phyloP scores from a whole-genome alignment of 2,797 vertebrate species.

The Chrysocyon brachyurus region DNA sequence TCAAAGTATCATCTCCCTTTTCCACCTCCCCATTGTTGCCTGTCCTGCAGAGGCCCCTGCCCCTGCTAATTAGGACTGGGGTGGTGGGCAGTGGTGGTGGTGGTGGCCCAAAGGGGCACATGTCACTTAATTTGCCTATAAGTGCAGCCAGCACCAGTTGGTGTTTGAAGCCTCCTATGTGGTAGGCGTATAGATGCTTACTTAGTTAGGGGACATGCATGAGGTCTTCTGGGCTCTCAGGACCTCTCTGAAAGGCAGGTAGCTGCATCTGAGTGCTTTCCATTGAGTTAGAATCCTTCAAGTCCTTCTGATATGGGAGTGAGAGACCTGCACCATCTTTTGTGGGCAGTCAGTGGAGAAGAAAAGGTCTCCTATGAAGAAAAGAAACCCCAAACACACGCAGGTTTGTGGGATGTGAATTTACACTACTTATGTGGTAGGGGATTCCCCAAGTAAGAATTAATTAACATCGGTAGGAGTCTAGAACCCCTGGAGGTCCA shows the following conservation, averaged over 20 bases:
- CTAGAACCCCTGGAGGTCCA: background rate
- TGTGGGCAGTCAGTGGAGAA: background rate
- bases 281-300: background rate
- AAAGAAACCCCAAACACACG: background rate
- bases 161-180: background rate
- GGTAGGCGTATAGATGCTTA: background rate
- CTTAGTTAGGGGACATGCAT: background rate
- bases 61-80: background rate
- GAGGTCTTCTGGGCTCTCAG: background rate
- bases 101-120: background rate
- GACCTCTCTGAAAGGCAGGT: background rate
- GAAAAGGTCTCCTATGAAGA: background rate
- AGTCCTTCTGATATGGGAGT: background rate
- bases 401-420: background rate
- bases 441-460: conserved; percentile 8
- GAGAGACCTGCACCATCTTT: background rate
- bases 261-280: background rate
- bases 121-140: background rate
- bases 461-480: background rate
- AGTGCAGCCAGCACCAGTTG: background rate
- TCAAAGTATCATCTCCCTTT: background rate
- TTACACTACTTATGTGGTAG: background rate
- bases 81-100: rapidly evolving
- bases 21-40: rapidly evolving
- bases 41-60: background rate